Conservation (phyloP, 2,113 vertebrate genomes). For the Nesoenas mayeri region DNA sequence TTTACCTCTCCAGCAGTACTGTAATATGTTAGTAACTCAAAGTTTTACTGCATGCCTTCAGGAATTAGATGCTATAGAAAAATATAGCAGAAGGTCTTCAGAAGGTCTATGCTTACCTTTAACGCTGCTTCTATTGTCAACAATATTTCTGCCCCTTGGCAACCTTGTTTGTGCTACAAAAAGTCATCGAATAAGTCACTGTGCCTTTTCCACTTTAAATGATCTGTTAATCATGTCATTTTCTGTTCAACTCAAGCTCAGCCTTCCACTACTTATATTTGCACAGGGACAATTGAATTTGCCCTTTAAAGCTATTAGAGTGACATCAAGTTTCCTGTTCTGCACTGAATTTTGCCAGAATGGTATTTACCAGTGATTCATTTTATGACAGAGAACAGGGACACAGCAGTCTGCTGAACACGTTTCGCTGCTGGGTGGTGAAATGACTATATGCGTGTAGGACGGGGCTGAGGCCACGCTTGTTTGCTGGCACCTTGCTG, state of each 20-base stretch:
- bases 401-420: not conserved
- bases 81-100: not conserved
- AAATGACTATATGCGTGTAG: not conserved
- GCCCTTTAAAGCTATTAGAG: conserved; percentile 1
- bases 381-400: not conserved
- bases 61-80: not conserved
- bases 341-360: not conserved
- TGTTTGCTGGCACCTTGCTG: not conserved
- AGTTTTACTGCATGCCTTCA: not conserved
- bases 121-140: not conserved
- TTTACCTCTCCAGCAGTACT: not conserved
- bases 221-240: conserved; percentile 4
- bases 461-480: accelerated
- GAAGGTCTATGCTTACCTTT: not conserved
- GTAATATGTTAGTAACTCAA: not conserved
- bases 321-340: not conserved
- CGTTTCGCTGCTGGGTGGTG: not conserved
- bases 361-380: not conserved
- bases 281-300: conserved; percentile 3
- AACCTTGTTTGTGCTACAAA: not conserved
- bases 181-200: not conserved
- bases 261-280: not conserved
- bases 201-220: not conserved
- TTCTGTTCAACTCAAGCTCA: not conserved
- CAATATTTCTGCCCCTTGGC: not conserved